These are phyloP conservation scores for Mya arenaria DNA, from an alignment of 1,140 invertebrate species.

Conservation along the genomic window DNA sequence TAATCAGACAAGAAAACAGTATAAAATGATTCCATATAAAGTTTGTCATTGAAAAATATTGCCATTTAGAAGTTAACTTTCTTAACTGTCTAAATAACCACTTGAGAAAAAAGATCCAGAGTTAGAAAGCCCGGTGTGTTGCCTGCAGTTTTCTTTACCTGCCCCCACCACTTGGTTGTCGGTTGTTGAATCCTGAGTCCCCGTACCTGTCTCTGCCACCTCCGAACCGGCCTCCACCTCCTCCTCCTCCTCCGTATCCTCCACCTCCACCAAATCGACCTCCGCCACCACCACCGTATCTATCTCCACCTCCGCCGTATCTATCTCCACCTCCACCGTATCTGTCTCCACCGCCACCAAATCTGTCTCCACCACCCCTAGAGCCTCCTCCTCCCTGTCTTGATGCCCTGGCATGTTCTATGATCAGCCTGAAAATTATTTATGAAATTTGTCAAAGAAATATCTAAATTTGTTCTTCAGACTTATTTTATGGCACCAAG, in stretches of 20 bases:
- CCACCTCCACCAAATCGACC: constrained; percentile 18
- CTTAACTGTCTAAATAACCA: no score
- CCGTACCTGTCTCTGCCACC: constrained; percentile 27
- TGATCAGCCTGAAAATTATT: constrained; percentile 89
- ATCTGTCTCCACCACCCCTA: no score
- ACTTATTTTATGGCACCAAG: no score
- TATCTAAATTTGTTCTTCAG: no score
- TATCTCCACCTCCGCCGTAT: constrained; percentile 24
- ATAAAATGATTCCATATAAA: not conserved
- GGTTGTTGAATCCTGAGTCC: not conserved
- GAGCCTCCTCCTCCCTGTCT: no score
- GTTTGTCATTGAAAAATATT: not conserved
- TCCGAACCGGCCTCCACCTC: constrained; percentile 6
- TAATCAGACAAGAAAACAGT: no score
- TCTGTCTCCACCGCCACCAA: no score
- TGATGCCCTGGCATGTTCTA: constrained; percentile 87
- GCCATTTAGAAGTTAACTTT: not conserved
- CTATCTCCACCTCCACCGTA: constrained; percentile 45
- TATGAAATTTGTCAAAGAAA: no score
- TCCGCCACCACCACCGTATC: constrained; percentile 29
- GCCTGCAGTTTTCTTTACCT: not conserved
- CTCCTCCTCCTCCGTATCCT: constrained; percentile 16
- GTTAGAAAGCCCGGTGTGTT: no score
- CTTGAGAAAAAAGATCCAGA: no score
- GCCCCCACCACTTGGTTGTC: not conserved